Evolutionary conservation across 1,140 invertebrate genomes (phyloP).

Genomic region (Stegodyphus dumicola): DNA sequence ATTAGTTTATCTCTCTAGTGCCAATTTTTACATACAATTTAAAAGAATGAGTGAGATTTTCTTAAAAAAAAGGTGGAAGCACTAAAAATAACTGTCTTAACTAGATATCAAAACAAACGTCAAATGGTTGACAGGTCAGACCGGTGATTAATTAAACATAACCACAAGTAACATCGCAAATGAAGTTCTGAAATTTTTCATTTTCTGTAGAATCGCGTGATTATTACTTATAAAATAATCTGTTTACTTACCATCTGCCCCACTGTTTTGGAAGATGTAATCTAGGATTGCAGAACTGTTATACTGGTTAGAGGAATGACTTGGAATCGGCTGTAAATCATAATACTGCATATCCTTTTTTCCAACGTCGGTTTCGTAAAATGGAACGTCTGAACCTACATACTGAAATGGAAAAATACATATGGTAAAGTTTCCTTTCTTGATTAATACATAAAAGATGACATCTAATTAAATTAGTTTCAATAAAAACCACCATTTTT

Average conservation of each 20-base stretch:
- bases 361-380: slow-evolving; percentile 41
- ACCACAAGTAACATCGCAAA: no score
- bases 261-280: not conserved
- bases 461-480: no score
- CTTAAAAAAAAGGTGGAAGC: no score
- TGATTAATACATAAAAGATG: no score
- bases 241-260: not conserved
- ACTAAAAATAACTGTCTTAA: no score
- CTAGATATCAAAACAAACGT: no score
- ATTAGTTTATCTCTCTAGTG: no score
- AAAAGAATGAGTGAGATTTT: no score
- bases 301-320: slow-evolving; percentile 45
- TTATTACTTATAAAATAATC: not conserved
- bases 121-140: no score
- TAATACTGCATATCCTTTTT: slow-evolving; percentile 49
- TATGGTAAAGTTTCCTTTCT: not conserved
- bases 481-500: no score
- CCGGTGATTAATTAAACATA: no score
- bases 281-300: slow-evolving; percentile 2
- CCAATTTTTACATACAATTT: no score
- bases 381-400: slow-evolving; percentile 55
- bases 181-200: not conserved
- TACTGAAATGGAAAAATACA: slow-evolving; percentile 59
- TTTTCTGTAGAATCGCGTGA: not conserved
- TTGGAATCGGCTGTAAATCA: slow-evolving; percentile 38